Evolutionary conservation across 1,140 invertebrate species (phyloP), one percentile per base, ranked within the genome.

Genomic region (Lethrus apterus): DNA sequence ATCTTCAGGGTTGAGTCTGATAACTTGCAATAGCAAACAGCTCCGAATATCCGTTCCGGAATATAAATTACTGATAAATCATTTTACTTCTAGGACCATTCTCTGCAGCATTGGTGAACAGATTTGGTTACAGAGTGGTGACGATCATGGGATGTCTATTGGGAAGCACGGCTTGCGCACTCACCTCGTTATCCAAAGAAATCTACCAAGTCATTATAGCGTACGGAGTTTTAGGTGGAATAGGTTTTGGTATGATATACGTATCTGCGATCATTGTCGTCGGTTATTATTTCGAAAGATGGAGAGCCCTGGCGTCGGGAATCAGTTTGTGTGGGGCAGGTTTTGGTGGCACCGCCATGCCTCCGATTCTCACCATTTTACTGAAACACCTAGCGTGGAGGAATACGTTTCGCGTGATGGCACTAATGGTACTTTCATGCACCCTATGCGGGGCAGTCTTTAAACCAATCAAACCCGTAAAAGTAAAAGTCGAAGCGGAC

Each of bases 161-260:
- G 13, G 72, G 74, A 4, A 58, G 68, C 10, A 29, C 68, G 2
- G 74, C 72, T 2, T 81, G 84, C 49, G 55, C 76, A 4, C 35
- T 74, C 3, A 78, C 78, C 10, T 70, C 68, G 5, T 75, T 77
- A 44, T 70, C 78, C 7, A 70, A 68, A 2, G 73, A 68, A 20
- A 61, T 84, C 7, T 63, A 71, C 13, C 63, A 73, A 35, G 66
- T 86, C 2, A 77, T 75, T 43, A 32, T 83, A 13, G 70, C 77
- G 0, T 83, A 80, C 56, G 83, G 83, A 18, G 54, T 83, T 11
- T 56, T 84, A 55, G 45, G 68, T 84, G 90, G 91, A 36, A 77
- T 91, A 42, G 90, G 89, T 1, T 82, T 88, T 55, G 87, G 90
- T 10, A 71, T 93, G 68, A 83, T 93, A 49, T 94, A 93, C 68